Evolutionary conservation across 2,888 invertebrate species (phyloP).

Genomic region (Limenitis camilla): DNA sequence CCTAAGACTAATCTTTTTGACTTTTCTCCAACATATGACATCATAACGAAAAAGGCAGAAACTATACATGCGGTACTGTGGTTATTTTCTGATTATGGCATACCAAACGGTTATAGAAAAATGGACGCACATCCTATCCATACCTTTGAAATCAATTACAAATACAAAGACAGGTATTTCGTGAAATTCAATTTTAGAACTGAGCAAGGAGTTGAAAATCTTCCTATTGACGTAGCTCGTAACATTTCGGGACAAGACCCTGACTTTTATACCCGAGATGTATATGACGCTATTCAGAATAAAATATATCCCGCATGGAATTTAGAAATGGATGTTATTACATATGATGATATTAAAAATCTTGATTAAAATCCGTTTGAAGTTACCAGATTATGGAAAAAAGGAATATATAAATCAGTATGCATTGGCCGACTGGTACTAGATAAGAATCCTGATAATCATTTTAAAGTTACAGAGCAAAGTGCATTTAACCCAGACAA

Average conservation of each 20-base stretch:
- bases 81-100: slow-evolving; percentile 88
- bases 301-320: slow-evolving; percentile 65
- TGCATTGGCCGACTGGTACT: slow-evolving; percentile 43
- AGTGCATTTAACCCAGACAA: slow-evolving; percentile 46
- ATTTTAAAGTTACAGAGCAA: slow-evolving; percentile 41
- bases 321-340: slow-evolving; percentile 48
- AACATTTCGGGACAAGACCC: slow-evolving; percentile 81
- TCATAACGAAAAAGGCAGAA: slow-evolving; percentile 86
- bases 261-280: slow-evolving; percentile 87
- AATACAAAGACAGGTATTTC: slow-evolving; percentile 80
- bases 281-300: slow-evolving; percentile 87
- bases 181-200: slow-evolving; percentile 94
- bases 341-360: slow-evolving; percentile 34
- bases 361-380: slow-evolving; percentile 51
- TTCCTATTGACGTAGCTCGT: slow-evolving; percentile 68
- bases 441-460: slow-evolving; percentile 43
- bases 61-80: slow-evolving; percentile 84
- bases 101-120: slow-evolving; percentile 89
- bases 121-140: slow-evolving; percentile 95
- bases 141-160: slow-evolving; percentile 90
- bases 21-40: slow-evolving; percentile 90
- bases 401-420: slow-evolving; percentile 46
- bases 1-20: slow-evolving; percentile 90
- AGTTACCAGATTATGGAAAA: slow-evolving; percentile 44
- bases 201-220: slow-evolving; percentile 87